These are phyloP conservation scores for Geococcyx californianus DNA, from an alignment of 2,113 vertebrate genomes.

Conservation along the genomic window DNA sequence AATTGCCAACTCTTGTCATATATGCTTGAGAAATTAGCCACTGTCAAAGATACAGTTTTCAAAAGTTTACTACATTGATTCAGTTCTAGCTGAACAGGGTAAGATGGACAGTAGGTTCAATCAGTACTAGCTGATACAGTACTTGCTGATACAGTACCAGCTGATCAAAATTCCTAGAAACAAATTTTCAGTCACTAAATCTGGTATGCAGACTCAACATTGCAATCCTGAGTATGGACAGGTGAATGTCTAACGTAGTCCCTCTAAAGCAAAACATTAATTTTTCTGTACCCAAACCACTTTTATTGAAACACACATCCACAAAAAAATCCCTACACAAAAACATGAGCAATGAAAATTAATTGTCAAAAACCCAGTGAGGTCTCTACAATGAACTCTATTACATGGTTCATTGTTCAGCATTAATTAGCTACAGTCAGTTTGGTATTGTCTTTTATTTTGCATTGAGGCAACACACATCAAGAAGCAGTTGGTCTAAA, in stretches of 20 bases:
- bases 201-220: background rate
- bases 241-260: background rate
- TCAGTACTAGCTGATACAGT: background rate
- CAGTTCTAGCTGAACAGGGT: background rate
- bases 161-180: background rate
- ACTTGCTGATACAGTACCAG: background rate
- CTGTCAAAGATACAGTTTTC: background rate
- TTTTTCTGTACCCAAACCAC: background rate
- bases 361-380: background rate
- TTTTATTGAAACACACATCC: background rate
- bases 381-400: background rate
- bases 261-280: background rate
- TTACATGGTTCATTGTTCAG: background rate
- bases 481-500: background rate
- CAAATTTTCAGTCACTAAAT: background rate
- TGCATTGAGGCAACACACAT: background rate
- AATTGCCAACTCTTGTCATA: background rate
- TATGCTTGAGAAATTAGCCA: background rate
- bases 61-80: background rate
- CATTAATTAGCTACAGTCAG: background rate
- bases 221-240: background rate
- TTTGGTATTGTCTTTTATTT: background rate
- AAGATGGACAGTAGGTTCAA: background rate
- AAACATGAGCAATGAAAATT: background rate
- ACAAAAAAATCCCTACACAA: background rate